Evolutionary conservation across 2,797 vertebrate species (phyloP).

Genomic region (Aulostomus chinensis): DNA sequence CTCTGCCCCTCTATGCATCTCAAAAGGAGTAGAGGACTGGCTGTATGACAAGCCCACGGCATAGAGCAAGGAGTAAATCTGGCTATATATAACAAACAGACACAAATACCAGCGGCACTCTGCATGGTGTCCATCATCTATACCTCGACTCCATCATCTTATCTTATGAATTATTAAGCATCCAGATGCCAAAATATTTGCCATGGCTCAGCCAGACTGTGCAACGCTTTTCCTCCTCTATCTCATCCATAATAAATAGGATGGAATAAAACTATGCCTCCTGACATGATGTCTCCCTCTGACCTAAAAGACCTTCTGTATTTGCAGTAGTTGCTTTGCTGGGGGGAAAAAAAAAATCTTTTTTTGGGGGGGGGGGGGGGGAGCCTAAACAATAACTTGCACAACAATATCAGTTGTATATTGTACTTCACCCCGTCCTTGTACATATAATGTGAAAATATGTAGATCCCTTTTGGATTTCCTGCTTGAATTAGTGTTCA

Average conservation of each 20-base stretch:
- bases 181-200: slow-evolving; percentile 78
- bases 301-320: slow-evolving; percentile 65
- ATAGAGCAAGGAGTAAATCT: slow-evolving; percentile 58
- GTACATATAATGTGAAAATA: slow-evolving; percentile 56
- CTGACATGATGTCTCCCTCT: slow-evolving; percentile 54
- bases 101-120: slow-evolving; percentile 59
- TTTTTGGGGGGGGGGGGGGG: slow-evolving; percentile 29
- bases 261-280: slow-evolving; percentile 65
- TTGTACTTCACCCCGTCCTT: slow-evolving; percentile 45
- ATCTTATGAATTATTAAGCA: slow-evolving; percentile 74
- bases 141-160: slow-evolving; percentile 62
- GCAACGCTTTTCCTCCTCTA: slow-evolving; percentile 20
- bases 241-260: slow-evolving; percentile 73
- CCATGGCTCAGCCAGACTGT: slow-evolving; percentile 52
- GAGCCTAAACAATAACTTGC: slow-evolving; percentile 38
- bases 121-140: slow-evolving; percentile 66
- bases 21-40: slow-evolving; percentile 63
- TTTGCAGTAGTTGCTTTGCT: slow-evolving; percentile 39
- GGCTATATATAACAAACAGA: slow-evolving; percentile 59
- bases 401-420: slow-evolving; percentile 44
- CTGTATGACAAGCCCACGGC: slow-evolving; percentile 67
- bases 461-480: slow-evolving; percentile 64
- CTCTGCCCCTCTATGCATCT: slow-evolving; percentile 72
- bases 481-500: slow-evolving; percentile 73
- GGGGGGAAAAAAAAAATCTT: too few relatives aligned